These are phyloP conservation scores for Glaucomys volans DNA, from an alignment of 2,113 vertebrate genomes.

Conservation along the genomic window DNA sequence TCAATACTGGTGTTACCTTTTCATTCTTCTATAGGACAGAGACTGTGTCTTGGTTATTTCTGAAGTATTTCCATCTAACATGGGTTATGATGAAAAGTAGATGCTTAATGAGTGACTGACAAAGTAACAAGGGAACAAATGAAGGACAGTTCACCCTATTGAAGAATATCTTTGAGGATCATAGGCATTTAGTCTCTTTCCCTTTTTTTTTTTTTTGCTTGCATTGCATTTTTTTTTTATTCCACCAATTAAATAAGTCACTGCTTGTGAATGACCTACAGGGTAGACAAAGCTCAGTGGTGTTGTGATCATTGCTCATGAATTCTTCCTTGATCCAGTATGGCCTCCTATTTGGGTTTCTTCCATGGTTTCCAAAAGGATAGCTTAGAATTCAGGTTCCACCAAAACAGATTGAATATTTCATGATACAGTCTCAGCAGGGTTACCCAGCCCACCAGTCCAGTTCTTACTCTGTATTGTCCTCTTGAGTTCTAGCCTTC, in stretches of 20 bases:
- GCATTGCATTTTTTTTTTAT: background rate
- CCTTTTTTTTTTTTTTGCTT: constrained; percentile 33
- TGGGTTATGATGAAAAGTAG: background rate
- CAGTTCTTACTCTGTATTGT: background rate
- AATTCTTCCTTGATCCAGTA: constrained; percentile 8
- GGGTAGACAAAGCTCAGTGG: background rate
- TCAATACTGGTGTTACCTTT: background rate
- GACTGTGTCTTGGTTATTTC: background rate
- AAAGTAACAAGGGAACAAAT: background rate
- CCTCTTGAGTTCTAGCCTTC: background rate
- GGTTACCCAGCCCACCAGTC: background rate
- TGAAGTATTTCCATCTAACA: background rate
- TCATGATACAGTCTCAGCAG: background rate
- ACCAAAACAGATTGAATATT: background rate
- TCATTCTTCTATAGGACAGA: background rate
- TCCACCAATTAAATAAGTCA: constrained; percentile 42
- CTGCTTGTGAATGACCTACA: background rate
- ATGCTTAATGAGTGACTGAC: background rate
- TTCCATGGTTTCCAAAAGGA: background rate
- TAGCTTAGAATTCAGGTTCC: constrained; percentile 22
- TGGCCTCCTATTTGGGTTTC: background rate
- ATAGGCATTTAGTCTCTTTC: background rate
- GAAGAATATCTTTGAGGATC: background rate
- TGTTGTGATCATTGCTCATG: background rate
- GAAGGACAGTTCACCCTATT: background rate